Evolutionary conservation across 1,140 invertebrate genomes (phyloP).

Genomic region (Bursaphelenchus mucronatus): DNA sequence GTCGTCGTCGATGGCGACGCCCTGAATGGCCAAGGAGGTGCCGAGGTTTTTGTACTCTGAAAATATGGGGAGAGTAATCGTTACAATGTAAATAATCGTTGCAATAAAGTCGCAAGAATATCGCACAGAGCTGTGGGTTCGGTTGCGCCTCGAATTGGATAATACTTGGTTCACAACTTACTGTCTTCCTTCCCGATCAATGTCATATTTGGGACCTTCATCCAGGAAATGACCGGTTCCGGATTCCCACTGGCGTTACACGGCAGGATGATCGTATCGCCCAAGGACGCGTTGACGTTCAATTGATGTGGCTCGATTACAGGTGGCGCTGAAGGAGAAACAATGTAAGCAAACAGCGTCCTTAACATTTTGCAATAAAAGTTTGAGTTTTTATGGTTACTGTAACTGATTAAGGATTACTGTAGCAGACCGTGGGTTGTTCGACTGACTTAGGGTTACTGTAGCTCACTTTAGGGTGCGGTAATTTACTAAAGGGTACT

Average conservation of each 20-base stretch:
- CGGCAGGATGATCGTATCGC: slow-evolving; percentile 45
- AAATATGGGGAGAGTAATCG: slow-evolving; percentile 21
- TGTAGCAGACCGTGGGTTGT: too few relatives aligned
- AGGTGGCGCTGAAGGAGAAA: slow-evolving; percentile 39
- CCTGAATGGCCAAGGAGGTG: slow-evolving; percentile 69
- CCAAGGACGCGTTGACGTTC: slow-evolving; percentile 38
- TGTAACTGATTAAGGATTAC: too few relatives aligned
- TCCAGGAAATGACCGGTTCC: slow-evolving; percentile 60
- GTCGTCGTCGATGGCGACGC: slow-evolving; percentile 73
- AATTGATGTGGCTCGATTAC: slow-evolving; percentile 43
- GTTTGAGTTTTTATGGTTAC: too few relatives aligned
- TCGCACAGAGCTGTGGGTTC: too few relatives aligned
- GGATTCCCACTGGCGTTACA: slow-evolving; percentile 61
- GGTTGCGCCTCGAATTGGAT: too few relatives aligned
- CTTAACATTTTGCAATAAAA: too few relatives aligned
- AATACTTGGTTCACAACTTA: slow-evolving; percentile 36
- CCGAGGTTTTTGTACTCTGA: slow-evolving; percentile 53
- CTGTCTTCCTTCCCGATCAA: slow-evolving; percentile 45
- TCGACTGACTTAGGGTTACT: too few relatives aligned
- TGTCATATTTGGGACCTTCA: slow-evolving; percentile 47
- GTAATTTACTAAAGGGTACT: too few relatives aligned
- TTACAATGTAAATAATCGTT: too few relatives aligned
- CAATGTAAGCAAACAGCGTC: neutral
- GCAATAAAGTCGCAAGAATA: too few relatives aligned
- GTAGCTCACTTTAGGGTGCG: too few relatives aligned